Evolutionary conservation across 2,797 vertebrate genomes (phyloP), one percentile per base, ranked within the genome.

Genomic region (Brachymystax lenok): DNA sequence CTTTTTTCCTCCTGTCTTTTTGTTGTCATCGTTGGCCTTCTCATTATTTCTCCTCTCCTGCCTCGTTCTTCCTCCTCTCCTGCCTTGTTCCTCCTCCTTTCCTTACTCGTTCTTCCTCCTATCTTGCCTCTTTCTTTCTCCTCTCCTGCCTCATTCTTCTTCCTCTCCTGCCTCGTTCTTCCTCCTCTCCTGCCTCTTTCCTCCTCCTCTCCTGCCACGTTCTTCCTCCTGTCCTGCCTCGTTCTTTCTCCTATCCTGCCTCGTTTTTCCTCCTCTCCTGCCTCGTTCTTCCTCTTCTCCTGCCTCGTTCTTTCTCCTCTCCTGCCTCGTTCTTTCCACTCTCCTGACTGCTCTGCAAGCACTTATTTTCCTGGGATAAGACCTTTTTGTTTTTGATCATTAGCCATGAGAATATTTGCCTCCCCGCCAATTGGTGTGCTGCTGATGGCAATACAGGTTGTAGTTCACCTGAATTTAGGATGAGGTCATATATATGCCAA

Each of bases 401-500:
- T 77, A 74, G 72, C 72, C 46, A 61, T 69, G 64, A 30, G 8
- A 35, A 52, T 63, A 67, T 40, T 35, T 76, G 77, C 77, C 76
- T 51, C 75, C 77, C 75, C 27, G 70, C 14, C 2, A 3, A 1
- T 75, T 78, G 76, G 71, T 73, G 52, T 70, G 54, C 74, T 68
- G 63, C 74, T 78, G 80, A 83, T 80, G 76, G 74, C 69, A 71
- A 80, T 73, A 79, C 67, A 81, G 71, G 69, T 69, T 82, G 63
- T 30, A 73, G 8, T 83, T 79, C 77, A 77, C 67, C 74, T 76
- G 71, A 33, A 59, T 30, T 66, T 69, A 46, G 69, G 71, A 69
- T 10, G 16, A 35, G 4, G 63, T 10, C 40, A 40, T 40, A 8
- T 2, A 40, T 10, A 40, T 40, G 40, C 8, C 40, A 40, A 40